Evolutionary conservation across 2,797 vertebrate genomes (phyloP), one percentile per base, ranked within the genome.

Genomic region (Pyrrhura leucotis): DNA sequence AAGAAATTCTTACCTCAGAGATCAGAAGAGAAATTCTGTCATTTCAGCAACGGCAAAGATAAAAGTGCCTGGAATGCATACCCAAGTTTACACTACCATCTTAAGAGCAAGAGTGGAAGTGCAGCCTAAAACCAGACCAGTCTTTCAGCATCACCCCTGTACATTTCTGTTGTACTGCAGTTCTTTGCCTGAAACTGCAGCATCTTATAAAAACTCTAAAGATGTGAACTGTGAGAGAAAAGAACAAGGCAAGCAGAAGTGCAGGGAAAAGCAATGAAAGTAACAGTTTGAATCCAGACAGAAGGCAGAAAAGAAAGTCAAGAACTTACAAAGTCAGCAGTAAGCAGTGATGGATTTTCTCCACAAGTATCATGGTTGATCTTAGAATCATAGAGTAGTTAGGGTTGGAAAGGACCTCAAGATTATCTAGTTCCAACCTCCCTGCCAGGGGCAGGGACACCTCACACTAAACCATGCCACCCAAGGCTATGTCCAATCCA

Each of bases 41-140:
- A 2, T 42, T 90, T 84, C 72, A 75, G 53, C 35, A 61, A 14
- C 0, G 2, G 20, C 29, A 45, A 62, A 83, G 59, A 2, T 10
- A 4, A 16, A 67, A 50, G 39, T 8, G 3, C 4, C 10, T n/a
- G 28, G n/a, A 18, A 47, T 23, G 9, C 39, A 79, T 72, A 69
- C 20, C 11, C 47, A 54, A 40, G 68, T 91, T 82, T 65, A 95
- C 40, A 76, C 75, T 83, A 85, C 93, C 95, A 89, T 65, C 86
- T 94, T 80, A 78, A 93, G 92, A 94, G 59, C 65, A 77, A 67
- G 74, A 76, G 14, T 65, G 81, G 92, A 94, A 94, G 39, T 87
- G 65, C 86, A 92, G 12, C 45, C 45, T 75, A 13, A n/a, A 80
- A 35, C 8, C 15, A 45, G n/a, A 39, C 4, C 26, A 69, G 28